A percentile compares a stretch with the other conserved stretches of the same genome.
Evolutionary conservation across 2,888 invertebrate species (phyloP).

Genomic region (Masnerella sp.): DNA sequence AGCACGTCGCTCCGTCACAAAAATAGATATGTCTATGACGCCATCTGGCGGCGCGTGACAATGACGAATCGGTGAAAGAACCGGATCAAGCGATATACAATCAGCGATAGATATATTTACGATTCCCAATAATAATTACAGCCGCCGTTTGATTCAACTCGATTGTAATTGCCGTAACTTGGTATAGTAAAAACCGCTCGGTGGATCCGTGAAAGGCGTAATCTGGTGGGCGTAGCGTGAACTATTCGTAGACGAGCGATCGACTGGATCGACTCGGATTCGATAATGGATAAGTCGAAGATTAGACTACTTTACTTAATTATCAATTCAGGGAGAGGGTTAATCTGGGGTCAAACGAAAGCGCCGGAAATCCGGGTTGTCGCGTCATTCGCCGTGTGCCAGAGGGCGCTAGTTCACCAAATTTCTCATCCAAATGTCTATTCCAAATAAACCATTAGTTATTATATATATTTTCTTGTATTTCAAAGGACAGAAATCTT

Average conservation of each 20-base stretch:
- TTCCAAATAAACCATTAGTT: no score
- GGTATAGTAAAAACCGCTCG: conserved; percentile 38
- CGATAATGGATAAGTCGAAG: conserved; percentile 18
- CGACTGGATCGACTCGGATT: conserved; percentile 13
- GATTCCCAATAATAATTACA: conserved; percentile 53
- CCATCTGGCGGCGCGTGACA: conserved; percentile 36
- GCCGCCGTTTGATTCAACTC: conserved; percentile 29
- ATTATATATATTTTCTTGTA: no score
- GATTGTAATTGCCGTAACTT: conserved; percentile 16
- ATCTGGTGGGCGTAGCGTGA: conserved; percentile 41
- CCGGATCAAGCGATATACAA: conserved; percentile 47
- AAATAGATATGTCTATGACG: conserved; percentile 56
- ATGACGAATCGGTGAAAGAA: conserved; percentile 43
- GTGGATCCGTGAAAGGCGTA: conserved; percentile 42
- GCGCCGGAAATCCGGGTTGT: conserved; percentile 47
- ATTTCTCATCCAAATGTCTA: no score
- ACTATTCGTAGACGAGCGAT: conserved; percentile 25
- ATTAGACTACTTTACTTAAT: conserved; percentile 27
- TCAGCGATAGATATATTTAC: conserved; percentile 45
- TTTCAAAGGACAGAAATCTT: no score
- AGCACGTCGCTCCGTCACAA: conserved; percentile 49
- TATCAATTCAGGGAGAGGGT: conserved; percentile 9
- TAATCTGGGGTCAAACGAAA: conserved; percentile 32
- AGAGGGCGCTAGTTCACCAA: no score
- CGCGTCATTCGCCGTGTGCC: conserved; percentile 20